Evolutionary conservation across 2,113 vertebrate species (phyloP).

Genomic region (Centropus unirufus): DNA sequence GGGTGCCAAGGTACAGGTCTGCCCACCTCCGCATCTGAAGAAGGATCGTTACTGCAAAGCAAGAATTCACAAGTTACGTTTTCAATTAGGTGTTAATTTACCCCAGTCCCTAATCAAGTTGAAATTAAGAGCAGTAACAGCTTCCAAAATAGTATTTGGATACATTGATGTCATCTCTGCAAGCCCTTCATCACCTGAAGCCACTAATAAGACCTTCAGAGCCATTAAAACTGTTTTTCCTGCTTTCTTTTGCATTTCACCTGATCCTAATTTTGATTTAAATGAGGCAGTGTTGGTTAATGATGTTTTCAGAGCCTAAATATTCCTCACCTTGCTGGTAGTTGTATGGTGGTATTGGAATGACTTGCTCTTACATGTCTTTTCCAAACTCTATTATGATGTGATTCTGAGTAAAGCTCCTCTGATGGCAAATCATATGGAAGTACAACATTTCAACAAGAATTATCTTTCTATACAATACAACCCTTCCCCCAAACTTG

Average conservation of each 20-base stretch:
- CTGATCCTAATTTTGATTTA: neutral
- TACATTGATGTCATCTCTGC: neutral
- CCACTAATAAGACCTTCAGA: neutral
- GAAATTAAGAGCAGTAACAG: neutral
- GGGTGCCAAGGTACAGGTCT: neutral
- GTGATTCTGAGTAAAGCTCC: neutral
- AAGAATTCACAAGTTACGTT: neutral
- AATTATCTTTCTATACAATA: neutral
- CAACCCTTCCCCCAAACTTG: neutral
- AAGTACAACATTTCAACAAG: neutral
- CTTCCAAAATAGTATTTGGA: neutral
- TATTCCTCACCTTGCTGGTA: neutral
- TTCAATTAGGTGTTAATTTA: neutral
- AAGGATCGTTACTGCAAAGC: neutral
- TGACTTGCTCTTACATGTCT: no score
- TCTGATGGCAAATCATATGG: neutral
- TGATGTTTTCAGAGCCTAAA: neutral
- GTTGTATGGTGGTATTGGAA: no score
- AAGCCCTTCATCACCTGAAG: neutral
- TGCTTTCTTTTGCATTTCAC: neutral
- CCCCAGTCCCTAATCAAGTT: neutral
- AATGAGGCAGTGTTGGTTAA: neutral
- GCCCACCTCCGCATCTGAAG: neutral
- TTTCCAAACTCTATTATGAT: no score
- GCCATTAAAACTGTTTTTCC: neutral